phyloP scores from a whole-genome alignment of 2,888 invertebrate species.

The Temnothorax ravouxi region DNA sequence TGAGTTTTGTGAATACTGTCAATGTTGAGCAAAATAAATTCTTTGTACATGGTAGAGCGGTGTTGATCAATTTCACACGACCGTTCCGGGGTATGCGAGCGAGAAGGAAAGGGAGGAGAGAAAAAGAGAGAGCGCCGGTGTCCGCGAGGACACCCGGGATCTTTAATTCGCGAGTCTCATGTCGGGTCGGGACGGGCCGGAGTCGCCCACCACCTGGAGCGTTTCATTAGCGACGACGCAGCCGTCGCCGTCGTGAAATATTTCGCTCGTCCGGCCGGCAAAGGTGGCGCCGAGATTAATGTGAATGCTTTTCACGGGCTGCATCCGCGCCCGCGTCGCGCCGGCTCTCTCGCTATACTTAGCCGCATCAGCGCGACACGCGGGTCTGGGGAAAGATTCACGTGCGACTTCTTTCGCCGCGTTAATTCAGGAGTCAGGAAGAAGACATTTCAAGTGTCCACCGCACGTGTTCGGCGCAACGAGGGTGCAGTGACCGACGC shows the following conservation, averaged over 20 bases:
- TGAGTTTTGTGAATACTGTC: slow-evolving; percentile 63
- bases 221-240: slow-evolving; percentile 61
- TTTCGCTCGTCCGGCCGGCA: slow-evolving; percentile 47
- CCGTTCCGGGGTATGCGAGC: slow-evolving; percentile 31
- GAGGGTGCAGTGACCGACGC: slow-evolving; percentile 25
- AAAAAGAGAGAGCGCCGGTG: neutral
- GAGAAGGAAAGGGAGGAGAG: neutral
- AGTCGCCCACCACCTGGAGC: slow-evolving; percentile 56
- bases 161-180: slow-evolving; percentile 32
- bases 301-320: slow-evolving; percentile 61
- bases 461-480: slow-evolving; percentile 47
- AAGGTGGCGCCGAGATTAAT: slow-evolving; percentile 61
- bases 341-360: slow-evolving; percentile 56
- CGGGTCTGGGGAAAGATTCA: slow-evolving; percentile 61
- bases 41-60: slow-evolving; percentile 70
- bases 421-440: slow-evolving; percentile 54
- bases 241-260: slow-evolving; percentile 53
- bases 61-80: slow-evolving; percentile 67
- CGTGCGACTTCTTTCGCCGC: slow-evolving; percentile 60
- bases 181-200: neutral
- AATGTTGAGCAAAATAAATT: slow-evolving; percentile 66
- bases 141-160: neutral
- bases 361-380: slow-evolving; percentile 34
- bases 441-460: slow-evolving; percentile 41
- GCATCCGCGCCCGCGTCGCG: slow-evolving; percentile 29